Percentiles rank a stretch among this genome's conserved stretches.
These are phyloP conservation scores for Hydriomena furcata DNA, from an alignment of 2,888 invertebrate genomes.

Conservation along the genomic window DNA sequence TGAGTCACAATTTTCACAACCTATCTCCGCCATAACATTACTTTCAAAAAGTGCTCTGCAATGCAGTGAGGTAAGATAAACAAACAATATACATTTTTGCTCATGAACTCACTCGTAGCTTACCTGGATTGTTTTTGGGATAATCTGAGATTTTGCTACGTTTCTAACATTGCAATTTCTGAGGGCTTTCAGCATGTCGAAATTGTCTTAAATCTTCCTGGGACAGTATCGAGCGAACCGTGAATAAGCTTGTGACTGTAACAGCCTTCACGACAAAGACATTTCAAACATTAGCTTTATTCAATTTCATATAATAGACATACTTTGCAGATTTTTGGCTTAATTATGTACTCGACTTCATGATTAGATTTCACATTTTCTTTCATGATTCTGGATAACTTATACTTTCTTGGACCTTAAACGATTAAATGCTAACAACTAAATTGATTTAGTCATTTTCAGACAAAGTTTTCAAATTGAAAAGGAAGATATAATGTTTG, in stretches of 20 bases:
- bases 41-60: no score
- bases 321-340: background rate
- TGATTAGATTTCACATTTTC: no score
- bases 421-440: no score
- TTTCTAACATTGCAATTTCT: conserved; percentile 12
- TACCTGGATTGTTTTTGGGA: conserved; percentile 20
- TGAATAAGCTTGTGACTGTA: conserved; percentile 35
- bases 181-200: conserved; percentile 24
- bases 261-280: conserved; percentile 34
- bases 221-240: conserved; percentile 37
- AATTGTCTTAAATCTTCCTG: conserved; percentile 35
- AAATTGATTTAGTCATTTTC: no score
- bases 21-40: no score
- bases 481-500: no score
- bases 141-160: conserved; percentile 28
- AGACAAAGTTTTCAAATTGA: no score
- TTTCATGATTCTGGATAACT: no score
- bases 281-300: conserved; percentile 36
- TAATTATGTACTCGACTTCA: no score
- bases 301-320: conserved; percentile 21
- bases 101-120: conserved; percentile 1
- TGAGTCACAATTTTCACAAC: no score
- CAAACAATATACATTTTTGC: background rate
- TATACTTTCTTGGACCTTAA: no score
- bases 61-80: background rate